These are phyloP conservation scores for Dysidea cf. avara DNA, from an alignment of 37 sponge, comb jelly and placozoan species.

Conservation along the genomic window DNA sequence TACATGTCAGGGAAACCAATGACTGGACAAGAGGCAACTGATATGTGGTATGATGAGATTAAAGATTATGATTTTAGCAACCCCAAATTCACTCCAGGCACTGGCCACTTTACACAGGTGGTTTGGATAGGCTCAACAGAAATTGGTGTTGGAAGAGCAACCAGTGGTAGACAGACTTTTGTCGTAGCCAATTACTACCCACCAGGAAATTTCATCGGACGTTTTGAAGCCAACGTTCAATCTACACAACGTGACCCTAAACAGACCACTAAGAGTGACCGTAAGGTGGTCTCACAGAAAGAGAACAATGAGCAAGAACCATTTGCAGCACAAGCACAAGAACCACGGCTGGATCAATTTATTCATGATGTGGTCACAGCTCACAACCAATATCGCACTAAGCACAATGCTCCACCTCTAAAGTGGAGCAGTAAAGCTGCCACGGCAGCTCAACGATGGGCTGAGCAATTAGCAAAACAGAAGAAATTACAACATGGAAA, in stretches of 20 bases:
- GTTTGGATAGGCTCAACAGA: constrained; percentile 85
- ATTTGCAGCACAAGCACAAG: no score
- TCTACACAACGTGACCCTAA: no score
- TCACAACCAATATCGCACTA: constrained; percentile 75
- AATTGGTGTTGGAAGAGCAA: constrained; percentile 54
- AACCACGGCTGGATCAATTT: constrained; percentile 43
- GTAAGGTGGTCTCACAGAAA: no score
- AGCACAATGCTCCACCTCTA: constrained; percentile 73
- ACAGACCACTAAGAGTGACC: no score
- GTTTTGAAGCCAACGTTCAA: constrained; percentile 71
- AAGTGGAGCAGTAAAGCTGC: constrained; percentile 59
- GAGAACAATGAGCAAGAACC: no score
- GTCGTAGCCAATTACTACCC: constrained; percentile 82
- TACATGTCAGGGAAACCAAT: constrained; percentile 51
- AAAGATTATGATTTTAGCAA: constrained; percentile 69
- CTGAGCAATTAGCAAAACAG: constrained; percentile 62
- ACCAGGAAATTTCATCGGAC: constrained; percentile 71
- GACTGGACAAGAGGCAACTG: constrained; percentile 41
- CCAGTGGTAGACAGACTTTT: constrained; percentile 41
- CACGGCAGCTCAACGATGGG: constrained; percentile 78
- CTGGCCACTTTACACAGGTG: constrained; percentile 96
- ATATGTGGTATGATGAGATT: constrained; percentile 86
- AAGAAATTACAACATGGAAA: constrained; percentile 74
- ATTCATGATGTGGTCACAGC: constrained; percentile 41
- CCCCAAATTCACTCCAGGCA: constrained; percentile 62